Percentiles rank a stretch among this genome's conserved stretches.
These are phyloP conservation scores for Manduca sexta DNA, from an alignment of 1,140 invertebrate species.

Conservation along the genomic window DNA sequence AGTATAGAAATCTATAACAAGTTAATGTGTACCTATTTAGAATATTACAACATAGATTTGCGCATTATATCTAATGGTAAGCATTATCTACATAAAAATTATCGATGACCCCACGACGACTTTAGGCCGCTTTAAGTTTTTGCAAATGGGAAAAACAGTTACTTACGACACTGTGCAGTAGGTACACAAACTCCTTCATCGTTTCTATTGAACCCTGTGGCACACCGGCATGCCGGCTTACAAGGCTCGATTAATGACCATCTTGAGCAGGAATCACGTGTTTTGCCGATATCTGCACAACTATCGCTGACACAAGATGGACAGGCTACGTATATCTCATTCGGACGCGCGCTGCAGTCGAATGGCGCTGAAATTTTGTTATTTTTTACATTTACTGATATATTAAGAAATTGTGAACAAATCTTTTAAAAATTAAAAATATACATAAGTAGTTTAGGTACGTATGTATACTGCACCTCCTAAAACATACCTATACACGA, in stretches of 20 bases:
- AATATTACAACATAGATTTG: too few relatives aligned
- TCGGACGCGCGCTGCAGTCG: conserved; percentile 13
- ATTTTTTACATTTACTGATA: too few relatives aligned
- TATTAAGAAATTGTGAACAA: background rate
- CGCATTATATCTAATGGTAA: too few relatives aligned
- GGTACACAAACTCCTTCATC: conserved; percentile 29
- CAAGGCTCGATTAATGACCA: conserved; percentile 20
- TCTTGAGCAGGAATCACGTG: conserved; percentile 18
- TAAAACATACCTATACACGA: too few relatives aligned
- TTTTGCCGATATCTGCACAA: too few relatives aligned
- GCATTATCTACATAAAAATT: too few relatives aligned
- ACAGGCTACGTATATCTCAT: conserved; percentile 31
- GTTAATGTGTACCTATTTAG: too few relatives aligned
- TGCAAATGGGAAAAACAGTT: background rate
- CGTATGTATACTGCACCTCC: too few relatives aligned
- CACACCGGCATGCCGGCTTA: conserved; percentile 31
- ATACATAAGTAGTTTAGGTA: background rate
- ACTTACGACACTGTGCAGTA: conserved; percentile 14
- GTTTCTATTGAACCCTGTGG: conserved; percentile 24
- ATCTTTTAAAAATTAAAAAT: background rate
- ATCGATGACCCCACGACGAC: too few relatives aligned
- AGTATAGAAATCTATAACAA: too few relatives aligned
- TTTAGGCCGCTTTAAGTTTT: too few relatives aligned
- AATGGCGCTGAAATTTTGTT: conserved; percentile 22
- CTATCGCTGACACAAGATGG: conserved; percentile 35